Conservation (phyloP, 2,888 invertebrate species). For the Chydorus sphaericus region DNA sequence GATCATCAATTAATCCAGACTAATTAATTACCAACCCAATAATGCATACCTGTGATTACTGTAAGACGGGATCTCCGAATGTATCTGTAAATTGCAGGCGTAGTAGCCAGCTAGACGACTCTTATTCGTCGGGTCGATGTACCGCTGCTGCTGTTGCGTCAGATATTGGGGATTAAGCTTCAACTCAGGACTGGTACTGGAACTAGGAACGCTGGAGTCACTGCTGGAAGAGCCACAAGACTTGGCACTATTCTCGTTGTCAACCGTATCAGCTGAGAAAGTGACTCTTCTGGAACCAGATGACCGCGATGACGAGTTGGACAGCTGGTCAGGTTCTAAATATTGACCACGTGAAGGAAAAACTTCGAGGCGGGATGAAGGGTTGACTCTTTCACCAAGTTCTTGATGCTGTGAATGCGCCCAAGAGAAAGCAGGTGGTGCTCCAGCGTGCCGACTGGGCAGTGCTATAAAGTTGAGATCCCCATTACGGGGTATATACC, state of each 20-base stretch:
- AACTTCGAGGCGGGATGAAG: no score
- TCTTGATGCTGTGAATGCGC: no score
- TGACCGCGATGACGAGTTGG: constrained; percentile 12
- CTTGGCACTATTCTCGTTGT: constrained; percentile 9
- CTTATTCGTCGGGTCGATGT: background rate
- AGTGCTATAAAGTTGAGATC: constrained; percentile 6
- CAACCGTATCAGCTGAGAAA: constrained; percentile 14
- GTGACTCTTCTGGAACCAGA: constrained; percentile 13
- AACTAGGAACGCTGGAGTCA: background rate
- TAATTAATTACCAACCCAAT: no score
- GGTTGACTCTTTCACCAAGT: no score
- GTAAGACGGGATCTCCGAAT: no score
- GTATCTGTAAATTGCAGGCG: background rate
- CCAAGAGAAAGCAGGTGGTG: background rate
- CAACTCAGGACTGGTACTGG: background rate
- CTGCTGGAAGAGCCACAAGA: background rate
- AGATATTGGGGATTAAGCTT: constrained; percentile 13
- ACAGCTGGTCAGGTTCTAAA: constrained; percentile 8
- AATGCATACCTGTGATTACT: no score
- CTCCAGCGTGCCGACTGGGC: no score
- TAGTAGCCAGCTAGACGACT: background rate
- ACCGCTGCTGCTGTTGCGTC: constrained; percentile 2
- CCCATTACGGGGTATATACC: constrained; percentile 2
- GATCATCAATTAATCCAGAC: background rate
- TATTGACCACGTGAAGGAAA: no score